Percentiles rank a stretch among this genome's conserved stretches.
Evolutionary conservation across 2,888 invertebrate genomes (phyloP).

Genomic region (Galeopsomyia nigrocyanea): DNA sequence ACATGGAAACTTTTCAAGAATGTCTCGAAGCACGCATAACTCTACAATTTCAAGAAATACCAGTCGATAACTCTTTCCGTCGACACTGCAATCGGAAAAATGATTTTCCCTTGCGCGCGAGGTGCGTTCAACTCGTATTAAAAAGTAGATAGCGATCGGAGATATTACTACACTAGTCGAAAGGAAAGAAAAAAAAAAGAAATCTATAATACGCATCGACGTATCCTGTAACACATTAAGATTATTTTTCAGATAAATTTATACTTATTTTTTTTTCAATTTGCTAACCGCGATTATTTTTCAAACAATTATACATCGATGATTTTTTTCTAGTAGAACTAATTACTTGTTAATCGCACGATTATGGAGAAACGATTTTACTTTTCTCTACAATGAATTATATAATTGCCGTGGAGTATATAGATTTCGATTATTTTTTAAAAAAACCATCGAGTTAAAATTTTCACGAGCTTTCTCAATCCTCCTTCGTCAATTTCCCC

Average conservation of each 20-base stretch:
- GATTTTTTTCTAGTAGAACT: too few species aligned
- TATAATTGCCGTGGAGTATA: too few species aligned
- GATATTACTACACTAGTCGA: conserved; percentile 23
- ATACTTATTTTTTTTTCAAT: too few species aligned
- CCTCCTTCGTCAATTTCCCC: conserved; percentile 29
- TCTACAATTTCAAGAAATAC: conserved; percentile 5
- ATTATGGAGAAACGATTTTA: too few species aligned
- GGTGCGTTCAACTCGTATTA: conserved; percentile 17
- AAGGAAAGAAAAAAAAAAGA: conserved; percentile 24
- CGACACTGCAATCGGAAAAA: conserved; percentile 24
- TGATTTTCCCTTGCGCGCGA: conserved; percentile 20
- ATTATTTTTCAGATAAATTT: neutral
- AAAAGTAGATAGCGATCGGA: conserved; percentile 23
- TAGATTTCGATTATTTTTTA: too few species aligned
- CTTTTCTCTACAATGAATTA: too few species aligned
- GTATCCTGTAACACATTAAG: conserved; percentile 6
- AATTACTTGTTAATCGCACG: too few species aligned
- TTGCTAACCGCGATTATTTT: too few species aligned
- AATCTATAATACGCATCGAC: conserved; percentile 22
- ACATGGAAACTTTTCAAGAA: too few species aligned
- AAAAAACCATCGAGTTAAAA: neutral
- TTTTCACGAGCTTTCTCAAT: conserved; percentile 34
- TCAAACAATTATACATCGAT: too few species aligned
- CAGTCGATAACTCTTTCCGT: conserved; percentile 24
- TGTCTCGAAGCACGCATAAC: too few species aligned